Evolutionary conservation across 2,113 vertebrate species (phyloP), one percentile per base, ranked within the genome.

Genomic region (Hylia prasina): DNA sequence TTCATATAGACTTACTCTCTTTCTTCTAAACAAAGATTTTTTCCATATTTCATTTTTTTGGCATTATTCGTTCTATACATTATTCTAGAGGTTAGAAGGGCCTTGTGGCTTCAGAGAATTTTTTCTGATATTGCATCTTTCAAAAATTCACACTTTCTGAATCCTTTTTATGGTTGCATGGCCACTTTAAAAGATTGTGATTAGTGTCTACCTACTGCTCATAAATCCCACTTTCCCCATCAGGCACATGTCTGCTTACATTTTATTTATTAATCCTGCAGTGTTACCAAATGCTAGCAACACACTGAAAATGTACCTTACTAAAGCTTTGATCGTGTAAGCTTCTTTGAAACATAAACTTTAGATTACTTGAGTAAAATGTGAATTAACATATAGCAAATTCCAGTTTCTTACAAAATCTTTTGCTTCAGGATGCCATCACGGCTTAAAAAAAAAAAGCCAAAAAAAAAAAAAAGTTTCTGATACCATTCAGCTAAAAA

Each of bases 301-400:
- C 1, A 4, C 14, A 25, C 13, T 39, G 37, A 75, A 94, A 90
- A 58, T 8, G 4, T 22, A 35, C 23, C 6, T 24, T 30, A 15
- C 5, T 35, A 56, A 70, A 30, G 3, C 42, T 63, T 75, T 31
- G 3, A 57, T 72, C 1, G 0, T 0, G 2, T 75, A 61, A 72
- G 60, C 5, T 18, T 68, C 23, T 85, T 76, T 45, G 44, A 68
- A 71, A 31, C 15, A 7, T 14, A 53, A 27, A 14, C 42, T 81
- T 72, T 8, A 30, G 33, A 10, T 5, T 54, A 28, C 30, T 75
- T 31, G 37, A 85, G 28, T 61, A 60, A 85, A 78, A 85, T 5
- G 7, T 28, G 24, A 71, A 54, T 72, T 42, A 22, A 33, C 71
- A 14, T 5, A 15, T 39, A 58, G 60, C 4, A 40, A 60, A 50